phyloP scores from a whole-genome alignment of 2,113 vertebrate genomes.

The Pachypanchax playfairii region DNA sequence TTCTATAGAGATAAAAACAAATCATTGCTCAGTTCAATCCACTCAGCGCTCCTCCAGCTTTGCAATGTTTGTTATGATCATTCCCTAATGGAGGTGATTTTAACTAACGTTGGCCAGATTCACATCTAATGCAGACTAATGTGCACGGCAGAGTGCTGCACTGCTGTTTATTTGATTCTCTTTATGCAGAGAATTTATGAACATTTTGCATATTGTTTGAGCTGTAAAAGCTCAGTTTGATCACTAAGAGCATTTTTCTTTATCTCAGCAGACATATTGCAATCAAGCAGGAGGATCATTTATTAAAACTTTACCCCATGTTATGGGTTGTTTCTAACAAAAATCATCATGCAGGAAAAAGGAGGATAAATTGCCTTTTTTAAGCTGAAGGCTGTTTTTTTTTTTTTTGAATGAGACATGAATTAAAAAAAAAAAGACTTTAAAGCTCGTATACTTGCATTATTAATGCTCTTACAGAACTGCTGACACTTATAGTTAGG shows the following conservation, averaged over 20 bases:
- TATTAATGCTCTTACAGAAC: constrained; percentile 8
- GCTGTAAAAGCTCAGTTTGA: not conserved
- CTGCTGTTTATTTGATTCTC: not conserved
- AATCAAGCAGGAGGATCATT: constrained; percentile 13
- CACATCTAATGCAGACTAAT: not conserved
- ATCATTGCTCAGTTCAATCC: constrained; percentile 1
- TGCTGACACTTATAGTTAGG: constrained; percentile 25
- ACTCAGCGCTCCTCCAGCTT: not conserved
- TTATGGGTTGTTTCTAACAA: constrained; percentile 30
- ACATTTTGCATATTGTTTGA: constrained; percentile 4
- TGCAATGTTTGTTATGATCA: constrained; percentile 3
- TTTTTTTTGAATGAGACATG: constrained; percentile 11
- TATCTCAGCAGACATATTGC: too few relatives aligned
- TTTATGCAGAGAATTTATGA: constrained; percentile 1
- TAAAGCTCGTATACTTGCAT: not conserved
- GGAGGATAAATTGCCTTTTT: not conserved
- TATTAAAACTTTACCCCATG: constrained; percentile 15
- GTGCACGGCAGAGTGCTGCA: constrained; percentile 8
- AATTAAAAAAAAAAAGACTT: constrained; percentile 30
- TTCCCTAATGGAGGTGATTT: constrained; percentile 12
- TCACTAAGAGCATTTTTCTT: not conserved
- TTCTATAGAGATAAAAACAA: constrained; percentile 1
- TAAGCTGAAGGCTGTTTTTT: constrained; percentile 30
- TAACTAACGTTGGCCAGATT: constrained; percentile 3
- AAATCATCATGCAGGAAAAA: constrained; percentile 41